Base-by-base conservation (phyloP, 2,113 vertebrate species). In the Xenopus borealis region DNA sequence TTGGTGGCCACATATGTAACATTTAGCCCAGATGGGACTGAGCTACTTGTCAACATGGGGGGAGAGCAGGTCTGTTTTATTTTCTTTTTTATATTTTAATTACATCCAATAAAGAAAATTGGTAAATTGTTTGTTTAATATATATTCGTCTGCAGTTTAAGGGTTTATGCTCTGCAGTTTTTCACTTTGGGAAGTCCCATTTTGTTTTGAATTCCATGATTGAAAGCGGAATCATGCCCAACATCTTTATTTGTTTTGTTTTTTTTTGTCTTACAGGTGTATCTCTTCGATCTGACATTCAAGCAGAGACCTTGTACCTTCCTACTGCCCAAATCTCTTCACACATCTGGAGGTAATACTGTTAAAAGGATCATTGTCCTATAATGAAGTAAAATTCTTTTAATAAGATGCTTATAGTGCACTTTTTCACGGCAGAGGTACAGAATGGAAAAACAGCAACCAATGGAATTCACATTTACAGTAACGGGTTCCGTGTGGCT, bases 31-130 rank as follows among this genome's bases (percentile, higher is more conserved):
- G 97, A 96, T 27, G 97, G 97, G 80, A 99, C 96, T 0, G 97
- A 99, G 87, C 92, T 99, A 62, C 85, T 99, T 3, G 97, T 99
- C 78, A 99, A 99, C 89, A 99, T 99, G 96, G 97, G 97, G 46
- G 97, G 97, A 30, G 97, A 99, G 81, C 97, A 99, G 95, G 97
- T 99, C 83, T 12, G 87, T 14, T 12, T 13, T 30, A 40, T 8
- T 30, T 50, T 50, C 47, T 13, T 50, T 12, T 50, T 50, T 16
- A 27, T 27, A 27, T 27, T 27, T 7, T 40, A 40, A 40, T 40
- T 40, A 9, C 33, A 40, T 7, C 33, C 33, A 40, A 40, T 2
- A 40, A 40, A 6, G 33, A 40, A 40, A 40, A 40, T 2, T 40
- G 33, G 23, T 27, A 27, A 27, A 27, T n/a, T n/a, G n/a, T n/a